Percentiles rank a stretch among this genome's conserved stretches.
Conservation (phyloP, 1,140 invertebrate species). For the Campoletis sonorensis region DNA sequence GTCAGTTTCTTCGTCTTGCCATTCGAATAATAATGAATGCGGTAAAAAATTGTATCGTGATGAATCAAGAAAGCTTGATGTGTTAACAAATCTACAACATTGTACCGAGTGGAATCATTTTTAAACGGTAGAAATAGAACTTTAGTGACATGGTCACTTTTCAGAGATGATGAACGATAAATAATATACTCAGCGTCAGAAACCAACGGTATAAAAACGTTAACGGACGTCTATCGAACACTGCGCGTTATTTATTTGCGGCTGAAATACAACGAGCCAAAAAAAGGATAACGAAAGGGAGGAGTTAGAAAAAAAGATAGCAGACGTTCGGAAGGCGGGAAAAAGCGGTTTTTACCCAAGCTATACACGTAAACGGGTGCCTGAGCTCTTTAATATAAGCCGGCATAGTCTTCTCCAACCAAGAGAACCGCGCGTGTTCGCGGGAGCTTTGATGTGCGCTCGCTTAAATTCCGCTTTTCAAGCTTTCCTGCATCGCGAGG, state of each 20-base stretch:
- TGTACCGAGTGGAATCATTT: too few relatives aligned
- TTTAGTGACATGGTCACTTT: not conserved
- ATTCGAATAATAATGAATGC: too few relatives aligned
- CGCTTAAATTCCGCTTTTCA: constrained; percentile 46
- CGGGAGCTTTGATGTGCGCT: constrained; percentile 48
- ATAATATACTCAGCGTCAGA: not conserved
- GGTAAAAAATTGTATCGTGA: too few relatives aligned
- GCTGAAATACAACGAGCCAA: not conserved
- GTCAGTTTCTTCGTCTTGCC: too few relatives aligned
- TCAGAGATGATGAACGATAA: not conserved
- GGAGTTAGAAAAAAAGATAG: constrained; percentile 12
- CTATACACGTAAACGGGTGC: constrained; percentile 13
- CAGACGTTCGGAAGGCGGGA: constrained; percentile 38
- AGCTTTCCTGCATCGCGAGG: constrained; percentile 23
- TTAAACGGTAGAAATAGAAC: too few relatives aligned
- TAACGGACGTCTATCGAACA: not conserved
- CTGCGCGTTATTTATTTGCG: constrained; percentile 36
- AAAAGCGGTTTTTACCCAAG: constrained; percentile 42
- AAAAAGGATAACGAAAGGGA: too few relatives aligned
- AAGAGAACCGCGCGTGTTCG: constrained; percentile 29
- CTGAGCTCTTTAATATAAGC: not conserved
- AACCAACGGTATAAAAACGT: not conserved
- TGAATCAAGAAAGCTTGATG: too few relatives aligned
- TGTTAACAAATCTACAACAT: too few relatives aligned
- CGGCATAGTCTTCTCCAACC: constrained; percentile 1